Base-by-base conservation (phyloP, 2,888 invertebrate genomes). In the Acrobasis suavella region DNA sequence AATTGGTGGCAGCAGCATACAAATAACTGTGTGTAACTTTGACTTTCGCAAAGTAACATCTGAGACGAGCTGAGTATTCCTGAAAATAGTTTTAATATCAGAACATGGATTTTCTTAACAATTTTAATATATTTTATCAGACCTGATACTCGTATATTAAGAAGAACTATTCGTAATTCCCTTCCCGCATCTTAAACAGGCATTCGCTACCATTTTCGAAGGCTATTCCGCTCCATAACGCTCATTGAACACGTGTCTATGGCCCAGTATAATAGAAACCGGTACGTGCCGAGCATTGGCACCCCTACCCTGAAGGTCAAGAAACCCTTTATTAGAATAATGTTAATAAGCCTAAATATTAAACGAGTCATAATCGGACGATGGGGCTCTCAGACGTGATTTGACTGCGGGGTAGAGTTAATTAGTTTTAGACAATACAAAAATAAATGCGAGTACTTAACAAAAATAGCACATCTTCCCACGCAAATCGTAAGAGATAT, bases 331-430 rank as follows among this genome's bases (percentile, higher is more conserved):
- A 66, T 69, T 66, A 59, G 59, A 62, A 67, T 67, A 67, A 68
- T 64, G 68, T 64, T 68, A 68, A 69, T 71, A 69, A 69, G 68
- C 65, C 62, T 64, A 69, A 73, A 69, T 68, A 73, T 72, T 69
- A 67, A 72, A 69, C 62, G 68, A 65, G 65, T 65, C 64, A 66
- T 70, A 68, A 67, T 70, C 67, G 67, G 56, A 63, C 60, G 63
- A 62, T 64, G 64, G 61, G 63, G 14, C 50, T 46, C 22, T 49
- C 9, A 49, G 58, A 69, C 69, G 69, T 67, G 69, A 62, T 64
- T 65, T 60, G 63, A 62, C 62, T 54, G 54, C 16, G n/a, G 5
- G 14, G n/a, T 17, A 50, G 55, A 55, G 0, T 12, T 49, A 17
- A 42, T 9, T 8, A 56, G 37, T 16, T 14, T 15, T 50, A 62